Percentiles rank a stretch among this genome's conserved stretches.
phyloP scores from a whole-genome alignment of 2,888 invertebrate genomes.

The Punctoribates punctum region DNA sequence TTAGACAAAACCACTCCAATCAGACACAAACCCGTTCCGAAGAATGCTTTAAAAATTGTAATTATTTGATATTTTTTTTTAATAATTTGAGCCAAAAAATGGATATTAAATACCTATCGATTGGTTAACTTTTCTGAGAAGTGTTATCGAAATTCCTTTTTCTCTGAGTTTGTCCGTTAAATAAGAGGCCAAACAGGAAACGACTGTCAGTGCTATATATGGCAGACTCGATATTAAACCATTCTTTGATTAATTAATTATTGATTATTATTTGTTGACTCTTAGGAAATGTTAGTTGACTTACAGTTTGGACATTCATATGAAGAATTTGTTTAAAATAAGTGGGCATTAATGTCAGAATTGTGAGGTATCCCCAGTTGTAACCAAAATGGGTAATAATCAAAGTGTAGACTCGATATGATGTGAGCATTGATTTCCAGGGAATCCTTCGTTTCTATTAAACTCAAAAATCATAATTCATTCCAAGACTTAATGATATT shows the following conservation, averaged over 20 bases:
- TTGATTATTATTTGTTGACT: too few species aligned
- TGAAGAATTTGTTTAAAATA: slow-evolving; percentile 76
- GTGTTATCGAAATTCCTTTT: too few species aligned
- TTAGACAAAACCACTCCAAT: slow-evolving; percentile 59
- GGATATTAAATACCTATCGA: too few species aligned
- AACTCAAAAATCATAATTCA: too few species aligned
- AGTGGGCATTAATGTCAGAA: slow-evolving; percentile 75
- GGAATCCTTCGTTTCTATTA: slow-evolving; percentile 56
- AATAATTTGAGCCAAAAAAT: too few species aligned
- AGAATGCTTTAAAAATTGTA: slow-evolving; percentile 53
- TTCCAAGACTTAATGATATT: too few species aligned
- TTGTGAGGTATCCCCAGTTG: slow-evolving; percentile 85
- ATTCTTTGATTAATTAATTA: too few species aligned
- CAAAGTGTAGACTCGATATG: slow-evolving; percentile 67
- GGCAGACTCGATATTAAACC: slow-evolving; percentile 61
- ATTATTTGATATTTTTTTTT: too few species aligned
- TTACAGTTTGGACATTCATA: slow-evolving; percentile 64
- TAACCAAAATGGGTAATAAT: slow-evolving; percentile 74
- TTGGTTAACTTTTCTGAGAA: too few species aligned
- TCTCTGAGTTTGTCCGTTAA: slow-evolving; percentile 68
- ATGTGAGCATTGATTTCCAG: slow-evolving; percentile 67
- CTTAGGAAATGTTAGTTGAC: too few species aligned
- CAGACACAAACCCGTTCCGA: slow-evolving; percentile 67
- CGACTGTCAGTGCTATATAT: slow-evolving; percentile 68
- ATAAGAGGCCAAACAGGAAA: slow-evolving; percentile 67